Base-by-base conservation (phyloP, 2,797 vertebrate species). In the Pelochelys cantorii region DNA sequence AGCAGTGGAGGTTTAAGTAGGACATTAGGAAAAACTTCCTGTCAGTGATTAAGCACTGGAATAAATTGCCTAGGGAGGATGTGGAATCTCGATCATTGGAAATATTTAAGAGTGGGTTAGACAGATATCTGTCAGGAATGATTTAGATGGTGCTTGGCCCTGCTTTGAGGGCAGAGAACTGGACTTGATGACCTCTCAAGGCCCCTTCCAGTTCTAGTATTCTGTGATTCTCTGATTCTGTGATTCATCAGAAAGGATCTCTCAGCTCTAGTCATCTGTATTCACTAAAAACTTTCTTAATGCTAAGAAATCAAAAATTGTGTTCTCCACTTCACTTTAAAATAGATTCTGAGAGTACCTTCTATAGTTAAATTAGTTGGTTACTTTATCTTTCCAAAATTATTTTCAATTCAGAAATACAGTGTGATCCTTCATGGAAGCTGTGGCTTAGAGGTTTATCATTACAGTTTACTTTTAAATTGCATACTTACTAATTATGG, bases 341-440 rank as follows among this genome's bases (percentile, higher is more conserved):
- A 25, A 62, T 93, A 89, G 84, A 27, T 34, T 15, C 78, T 1
- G 3, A 84, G 56, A n/a, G 85, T 84, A 89, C 22, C 27, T 34
- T 85, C 71, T 54, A 79, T 37, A 90, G 74, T 81, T 84, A 60
- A 92, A 90, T 54, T 27, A 88, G 71, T 2, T 79, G 0, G 13
- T 79, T 96, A 29, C 22, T 79, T 84, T 94, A n/a, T 95, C 42
- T 95, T 85, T 18, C 5, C 15, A 29, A 88, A 81, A 54, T 84
- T 27, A 56, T 92, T 94, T 11, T 81, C n/a, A 94, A 7, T 86
- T 75, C 15, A 90, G 95, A 75, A 96, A 78, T 90, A 91, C 29
- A 75, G 25, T 52, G 83, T 81, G 4, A 20, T 81, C 95, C 37
- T 84, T 57, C 48, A 25, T 54, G 37, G 34, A 57, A 91, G 9